Conservation (phyloP, 2,888 invertebrate species). For the Caenorhabditis drosophilae region DNA sequence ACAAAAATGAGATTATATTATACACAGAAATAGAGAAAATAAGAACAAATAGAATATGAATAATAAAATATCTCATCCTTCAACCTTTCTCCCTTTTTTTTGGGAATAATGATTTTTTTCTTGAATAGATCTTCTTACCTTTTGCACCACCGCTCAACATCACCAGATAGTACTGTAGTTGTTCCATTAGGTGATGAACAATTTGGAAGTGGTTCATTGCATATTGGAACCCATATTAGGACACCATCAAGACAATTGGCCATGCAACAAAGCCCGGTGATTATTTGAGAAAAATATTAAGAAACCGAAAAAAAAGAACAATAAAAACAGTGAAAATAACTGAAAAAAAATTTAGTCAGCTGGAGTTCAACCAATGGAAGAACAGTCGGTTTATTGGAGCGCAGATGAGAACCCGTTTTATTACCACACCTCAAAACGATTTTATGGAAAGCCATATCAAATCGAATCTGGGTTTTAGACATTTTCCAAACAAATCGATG, state of each 20-base stretch:
- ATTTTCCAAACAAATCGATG: conserved; percentile 1
- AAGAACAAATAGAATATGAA: neutral
- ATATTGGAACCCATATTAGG: conserved; percentile 35
- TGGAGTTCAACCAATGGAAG: conserved; percentile 63
- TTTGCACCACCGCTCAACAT: conserved; percentile 57
- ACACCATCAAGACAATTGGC: conserved; percentile 21
- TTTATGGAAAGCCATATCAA: conserved; percentile 66
- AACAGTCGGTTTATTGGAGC: conserved; percentile 68
- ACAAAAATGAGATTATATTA: too few relatives aligned
- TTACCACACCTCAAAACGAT: conserved; percentile 65
- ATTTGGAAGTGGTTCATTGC: conserved; percentile 44
- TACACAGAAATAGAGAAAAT: too few relatives aligned
- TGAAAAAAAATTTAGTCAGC: conserved; percentile 5
- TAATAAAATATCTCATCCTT: neutral
- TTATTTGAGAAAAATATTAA: neutral
- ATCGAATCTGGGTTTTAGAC: conserved; percentile 64
- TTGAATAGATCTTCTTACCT: conserved; percentile 61
- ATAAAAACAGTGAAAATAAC: neutral
- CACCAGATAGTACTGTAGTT: conserved; percentile 51
- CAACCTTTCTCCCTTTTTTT: neutral
- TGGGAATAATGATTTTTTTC: neutral
- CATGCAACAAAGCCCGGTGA: conserved; percentile 36
- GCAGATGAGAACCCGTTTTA: conserved; percentile 68
- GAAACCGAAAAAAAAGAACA: neutral
- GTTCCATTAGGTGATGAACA: conserved; percentile 54